Evolutionary conservation across 1,140 invertebrate genomes (phyloP).

Genomic region (Anthonomus grandis): DNA sequence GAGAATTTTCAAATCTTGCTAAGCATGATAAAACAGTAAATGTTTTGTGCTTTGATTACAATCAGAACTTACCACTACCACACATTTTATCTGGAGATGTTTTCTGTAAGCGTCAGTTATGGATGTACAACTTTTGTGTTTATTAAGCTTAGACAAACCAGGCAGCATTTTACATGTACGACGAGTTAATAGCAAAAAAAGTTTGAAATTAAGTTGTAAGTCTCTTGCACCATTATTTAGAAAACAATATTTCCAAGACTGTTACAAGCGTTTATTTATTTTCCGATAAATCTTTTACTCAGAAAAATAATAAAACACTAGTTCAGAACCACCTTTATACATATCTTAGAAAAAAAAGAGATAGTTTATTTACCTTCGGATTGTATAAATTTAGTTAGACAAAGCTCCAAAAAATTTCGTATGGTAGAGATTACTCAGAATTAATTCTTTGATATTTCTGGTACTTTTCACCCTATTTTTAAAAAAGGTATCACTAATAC

Average conservation of each 20-base stretch:
- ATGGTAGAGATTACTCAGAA: not conserved
- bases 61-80: constrained; percentile 25
- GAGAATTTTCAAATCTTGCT: constrained; percentile 14
- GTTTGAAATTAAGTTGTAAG: constrained; percentile 14
- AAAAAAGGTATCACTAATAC: not conserved
- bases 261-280: constrained; percentile 12
- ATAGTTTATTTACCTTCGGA: not conserved
- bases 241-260: constrained; percentile 1
- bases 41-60: constrained; percentile 20
- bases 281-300: constrained; percentile 15
- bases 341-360: not conserved
- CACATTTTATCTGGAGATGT: constrained; percentile 22
- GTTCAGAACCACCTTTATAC: constrained; percentile 1
- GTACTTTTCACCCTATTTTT: not conserved
- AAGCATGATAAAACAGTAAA: constrained; percentile 2
- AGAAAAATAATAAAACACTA: constrained; percentile 20
- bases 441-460: no score
- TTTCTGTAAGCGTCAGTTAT: constrained; percentile 25
- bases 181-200: constrained; percentile 17
- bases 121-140: constrained; percentile 25
- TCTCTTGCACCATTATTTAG: constrained; percentile 12
- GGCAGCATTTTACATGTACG: constrained; percentile 22
- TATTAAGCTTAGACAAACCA: constrained; percentile 16
- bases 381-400: constrained; percentile 1
- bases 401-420: not conserved